Conservation (phyloP, 2,113 vertebrate genomes). For the Tachysurus fulvidraco region DNA sequence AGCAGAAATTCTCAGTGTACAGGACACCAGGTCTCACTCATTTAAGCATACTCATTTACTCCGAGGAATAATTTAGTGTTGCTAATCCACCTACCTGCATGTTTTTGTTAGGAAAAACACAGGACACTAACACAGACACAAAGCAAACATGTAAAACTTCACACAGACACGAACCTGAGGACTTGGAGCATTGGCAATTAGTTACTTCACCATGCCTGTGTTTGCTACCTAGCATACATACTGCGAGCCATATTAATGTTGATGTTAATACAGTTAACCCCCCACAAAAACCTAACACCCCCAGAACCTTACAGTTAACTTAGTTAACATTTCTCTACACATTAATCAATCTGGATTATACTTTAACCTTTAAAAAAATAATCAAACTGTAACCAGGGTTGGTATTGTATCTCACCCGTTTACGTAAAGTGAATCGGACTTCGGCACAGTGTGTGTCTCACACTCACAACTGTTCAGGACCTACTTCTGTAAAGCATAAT, state of each 20-base stretch:
- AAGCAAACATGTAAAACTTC: background rate
- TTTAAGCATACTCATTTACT: background rate
- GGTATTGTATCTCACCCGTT: background rate
- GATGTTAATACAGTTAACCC: too few relatives aligned
- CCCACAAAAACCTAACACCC: background rate
- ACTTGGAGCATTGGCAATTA: background rate
- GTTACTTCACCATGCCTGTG: background rate
- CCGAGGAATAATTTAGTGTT: background rate
- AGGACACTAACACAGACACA: background rate
- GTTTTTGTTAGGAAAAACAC: background rate
- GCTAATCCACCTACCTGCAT: background rate
- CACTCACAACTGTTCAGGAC: constrained; percentile 53
- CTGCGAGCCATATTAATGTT: background rate
- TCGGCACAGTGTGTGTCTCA: background rate
- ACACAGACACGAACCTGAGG: background rate
- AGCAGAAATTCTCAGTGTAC: background rate
- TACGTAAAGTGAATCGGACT: background rate
- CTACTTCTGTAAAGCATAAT: constrained; percentile 65
- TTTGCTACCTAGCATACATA: background rate
- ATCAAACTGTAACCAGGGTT: background rate
- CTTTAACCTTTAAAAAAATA: background rate
- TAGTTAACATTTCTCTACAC: background rate
- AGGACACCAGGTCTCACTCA: background rate
- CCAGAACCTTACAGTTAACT: background rate
- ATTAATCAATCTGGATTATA: background rate